A percentile compares a stretch with the other conserved stretches of the same genome.
phyloP scores from a whole-genome alignment of 2,797 vertebrate genomes.

The Melanotaenia parkinsoni region DNA sequence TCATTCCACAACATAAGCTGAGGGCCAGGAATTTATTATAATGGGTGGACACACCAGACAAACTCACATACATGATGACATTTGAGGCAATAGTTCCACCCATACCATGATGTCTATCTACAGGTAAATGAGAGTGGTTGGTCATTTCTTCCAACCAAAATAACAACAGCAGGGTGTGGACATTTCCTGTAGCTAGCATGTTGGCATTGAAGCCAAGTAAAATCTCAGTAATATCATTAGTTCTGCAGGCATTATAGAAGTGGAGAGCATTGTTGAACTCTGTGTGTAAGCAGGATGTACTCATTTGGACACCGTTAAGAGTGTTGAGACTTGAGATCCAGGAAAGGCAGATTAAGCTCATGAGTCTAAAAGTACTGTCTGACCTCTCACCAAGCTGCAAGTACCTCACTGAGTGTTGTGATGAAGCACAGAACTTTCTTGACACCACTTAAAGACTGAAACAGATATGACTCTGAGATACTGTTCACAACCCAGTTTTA shows the following conservation, averaged over 20 bases:
- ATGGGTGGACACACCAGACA: not conserved
- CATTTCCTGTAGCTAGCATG: not conserved
- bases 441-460: not conserved
- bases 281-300: conserved; percentile 17
- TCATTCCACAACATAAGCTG: not conserved
- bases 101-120: not conserved
- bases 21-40: not conserved
- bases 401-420: not conserved
- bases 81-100: not conserved
- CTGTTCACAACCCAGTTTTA: not conserved
- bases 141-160: not conserved
- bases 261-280: not conserved
- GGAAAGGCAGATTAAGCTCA: conserved; percentile 45
- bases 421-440: not conserved
- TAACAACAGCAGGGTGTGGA: conserved; percentile 2
- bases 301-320: not conserved
- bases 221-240: not conserved
- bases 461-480: not conserved
- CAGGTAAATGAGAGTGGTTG: not conserved
- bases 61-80: rapidly evolving
- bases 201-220: not conserved
- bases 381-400: conserved; percentile 9
- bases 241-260: not conserved
- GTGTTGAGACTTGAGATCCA: conserved; percentile 18
- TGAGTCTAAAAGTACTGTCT: conserved; percentile 20